Evolutionary conservation across 2,113 vertebrate species (phyloP).

Genomic region (Ramphastos sulfuratus): DNA sequence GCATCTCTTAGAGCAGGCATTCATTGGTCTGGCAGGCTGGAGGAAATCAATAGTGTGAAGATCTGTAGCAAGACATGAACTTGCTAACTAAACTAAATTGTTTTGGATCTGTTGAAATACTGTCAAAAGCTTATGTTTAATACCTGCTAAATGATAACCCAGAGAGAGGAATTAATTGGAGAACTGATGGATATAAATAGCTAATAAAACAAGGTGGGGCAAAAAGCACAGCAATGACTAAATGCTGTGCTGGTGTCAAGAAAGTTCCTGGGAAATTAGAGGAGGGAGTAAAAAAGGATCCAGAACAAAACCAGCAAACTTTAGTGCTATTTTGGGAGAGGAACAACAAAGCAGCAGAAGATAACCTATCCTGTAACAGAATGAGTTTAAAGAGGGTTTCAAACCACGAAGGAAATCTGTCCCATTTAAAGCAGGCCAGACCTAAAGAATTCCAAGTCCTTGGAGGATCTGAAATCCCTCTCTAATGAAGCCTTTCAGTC

Average conservation of each 20-base stretch:
- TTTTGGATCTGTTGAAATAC: not conserved
- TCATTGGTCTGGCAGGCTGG: slow-evolving; percentile 19
- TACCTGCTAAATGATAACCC: not conserved
- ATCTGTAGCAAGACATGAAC: not conserved
- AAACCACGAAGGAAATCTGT: not conserved
- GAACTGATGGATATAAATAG: not conserved
- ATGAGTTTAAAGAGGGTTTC: not conserved
- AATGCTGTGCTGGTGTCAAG: not conserved
- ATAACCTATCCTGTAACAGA: not conserved
- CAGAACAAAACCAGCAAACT: not conserved
- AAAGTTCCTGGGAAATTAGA: not conserved
- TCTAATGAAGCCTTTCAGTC: not conserved
- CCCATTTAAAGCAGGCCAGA: not conserved
- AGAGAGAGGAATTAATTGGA: not conserved
- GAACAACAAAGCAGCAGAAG: not conserved
- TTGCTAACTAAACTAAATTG: slow-evolving; percentile 3
- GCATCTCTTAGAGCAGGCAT: not conserved
- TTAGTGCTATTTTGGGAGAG: not conserved
- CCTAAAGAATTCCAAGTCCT: not conserved
- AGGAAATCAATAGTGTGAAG: not conserved
- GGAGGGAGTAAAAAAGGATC: not conserved
- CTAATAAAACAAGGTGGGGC: not conserved
- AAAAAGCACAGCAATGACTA: not conserved
- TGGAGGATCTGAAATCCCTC: not conserved
- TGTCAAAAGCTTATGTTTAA: not conserved